Percentiles rank a stretch among this genome's conserved stretches.
Conservation (phyloP, 2,797 vertebrate species). For the Lemur catta region DNA sequence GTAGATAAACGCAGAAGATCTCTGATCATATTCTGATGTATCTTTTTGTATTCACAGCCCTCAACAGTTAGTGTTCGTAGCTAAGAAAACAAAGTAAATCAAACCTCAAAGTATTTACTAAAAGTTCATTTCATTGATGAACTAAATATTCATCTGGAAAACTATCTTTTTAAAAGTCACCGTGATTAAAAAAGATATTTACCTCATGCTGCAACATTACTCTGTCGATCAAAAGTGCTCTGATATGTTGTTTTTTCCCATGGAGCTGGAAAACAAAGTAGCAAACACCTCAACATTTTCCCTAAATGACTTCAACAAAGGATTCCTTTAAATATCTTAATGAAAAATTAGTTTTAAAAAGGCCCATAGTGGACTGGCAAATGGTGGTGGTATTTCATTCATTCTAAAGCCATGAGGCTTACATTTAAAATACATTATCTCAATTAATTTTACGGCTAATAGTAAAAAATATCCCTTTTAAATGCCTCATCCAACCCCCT, state of each 20-base stretch:
- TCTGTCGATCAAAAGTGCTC: constrained; percentile 95
- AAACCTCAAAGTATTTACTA: constrained; percentile 42
- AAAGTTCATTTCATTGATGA: background rate
- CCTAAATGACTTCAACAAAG: background rate
- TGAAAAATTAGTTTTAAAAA: background rate
- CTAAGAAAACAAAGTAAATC: constrained; percentile 80
- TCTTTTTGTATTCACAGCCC: constrained; percentile 93
- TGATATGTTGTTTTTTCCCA: constrained; percentile 96
- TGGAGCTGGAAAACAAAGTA: constrained; percentile 89
- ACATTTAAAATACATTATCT: background rate
- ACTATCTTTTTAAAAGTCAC: background rate
- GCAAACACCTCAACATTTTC: background rate
- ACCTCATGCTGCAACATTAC: constrained; percentile 99
- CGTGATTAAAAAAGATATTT: constrained; percentile 57
- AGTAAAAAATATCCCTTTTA: background rate
- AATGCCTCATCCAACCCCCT: background rate
- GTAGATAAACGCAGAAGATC: constrained; percentile 95
- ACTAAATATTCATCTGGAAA: background rate
- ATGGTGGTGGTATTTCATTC: background rate
- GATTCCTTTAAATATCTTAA: background rate
- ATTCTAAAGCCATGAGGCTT: background rate
- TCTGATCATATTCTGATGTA: constrained; percentile 94
- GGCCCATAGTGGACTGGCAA: background rate
- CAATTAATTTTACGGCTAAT: background rate
- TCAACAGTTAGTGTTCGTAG: constrained; percentile 95